phyloP scores from a whole-genome alignment of 2,113 vertebrate genomes.

The Amblyornis subalaris region DNA sequence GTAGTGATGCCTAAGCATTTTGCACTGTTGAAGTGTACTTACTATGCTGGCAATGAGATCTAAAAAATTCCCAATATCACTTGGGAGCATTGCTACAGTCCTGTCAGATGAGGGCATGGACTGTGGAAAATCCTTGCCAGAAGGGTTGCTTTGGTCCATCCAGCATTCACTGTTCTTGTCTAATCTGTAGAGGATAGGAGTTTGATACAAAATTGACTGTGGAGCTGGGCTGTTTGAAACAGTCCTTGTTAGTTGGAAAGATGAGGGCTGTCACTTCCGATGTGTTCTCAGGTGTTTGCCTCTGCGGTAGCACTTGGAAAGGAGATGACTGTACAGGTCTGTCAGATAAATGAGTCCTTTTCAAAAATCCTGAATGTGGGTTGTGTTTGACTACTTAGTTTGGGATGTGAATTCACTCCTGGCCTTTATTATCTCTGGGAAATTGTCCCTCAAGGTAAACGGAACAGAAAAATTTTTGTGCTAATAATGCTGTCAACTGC shows the following conservation, averaged over 20 bases:
- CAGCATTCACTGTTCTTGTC: background rate
- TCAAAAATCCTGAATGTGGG: background rate
- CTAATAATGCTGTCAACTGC: background rate
- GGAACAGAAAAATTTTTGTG: background rate
- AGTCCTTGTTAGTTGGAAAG: background rate
- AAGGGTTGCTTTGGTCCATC: background rate
- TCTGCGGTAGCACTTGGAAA: background rate
- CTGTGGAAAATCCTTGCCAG: background rate
- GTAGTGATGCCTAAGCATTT: background rate
- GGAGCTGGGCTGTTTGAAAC: background rate
- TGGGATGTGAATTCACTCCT: background rate
- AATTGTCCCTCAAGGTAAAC: background rate
- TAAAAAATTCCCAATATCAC: background rate
- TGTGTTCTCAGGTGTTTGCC: background rate
- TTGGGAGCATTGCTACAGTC: background rate
- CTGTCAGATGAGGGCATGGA: fast-evolving
- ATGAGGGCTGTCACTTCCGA: background rate
- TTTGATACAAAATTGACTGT: background rate
- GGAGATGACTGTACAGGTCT: background rate
- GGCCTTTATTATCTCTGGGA: background rate
- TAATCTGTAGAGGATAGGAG: background rate
- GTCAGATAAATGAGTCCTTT: background rate
- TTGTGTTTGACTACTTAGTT: background rate
- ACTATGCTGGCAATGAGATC: background rate
- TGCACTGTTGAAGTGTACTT: background rate